phyloP scores from a whole-genome alignment of 2,113 vertebrate genomes.

The Pandion haliaetus region DNA sequence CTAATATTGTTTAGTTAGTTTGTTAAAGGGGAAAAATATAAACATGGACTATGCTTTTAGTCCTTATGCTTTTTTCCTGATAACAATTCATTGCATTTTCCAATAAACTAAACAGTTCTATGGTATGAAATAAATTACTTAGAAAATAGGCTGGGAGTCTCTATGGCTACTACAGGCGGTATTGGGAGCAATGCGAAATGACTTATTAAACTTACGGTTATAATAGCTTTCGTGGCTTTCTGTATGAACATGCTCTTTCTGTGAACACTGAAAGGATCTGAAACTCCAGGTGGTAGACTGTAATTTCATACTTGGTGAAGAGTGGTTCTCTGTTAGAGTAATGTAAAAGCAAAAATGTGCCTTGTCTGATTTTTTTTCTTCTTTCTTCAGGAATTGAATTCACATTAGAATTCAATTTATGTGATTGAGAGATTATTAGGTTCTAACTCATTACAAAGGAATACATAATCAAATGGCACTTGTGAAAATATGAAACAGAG shows the following conservation, averaged over 20 bases:
- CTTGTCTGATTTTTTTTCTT: neutral
- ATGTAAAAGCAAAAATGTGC: neutral
- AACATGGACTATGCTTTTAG: neutral
- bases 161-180: neutral
- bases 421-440: neutral
- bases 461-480: neutral
- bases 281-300: slow-evolving; percentile 33
- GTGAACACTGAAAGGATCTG: neutral
- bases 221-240: slow-evolving; percentile 2
- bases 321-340: neutral
- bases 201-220: neutral
- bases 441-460: neutral
- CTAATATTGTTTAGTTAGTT: neutral
- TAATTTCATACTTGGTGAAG: slow-evolving; percentile 4
- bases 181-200: neutral
- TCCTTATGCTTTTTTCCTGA: neutral
- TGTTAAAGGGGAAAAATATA: neutral
- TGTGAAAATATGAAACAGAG: neutral
- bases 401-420: neutral
- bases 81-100: neutral
- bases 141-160: neutral
- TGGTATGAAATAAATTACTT: neutral
- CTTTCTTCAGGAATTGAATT: neutral
- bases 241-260: neutral
- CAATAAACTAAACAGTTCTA: neutral